phyloP scores from a whole-genome alignment of 2,888 invertebrate genomes.

The Papilio gigon region DNA sequence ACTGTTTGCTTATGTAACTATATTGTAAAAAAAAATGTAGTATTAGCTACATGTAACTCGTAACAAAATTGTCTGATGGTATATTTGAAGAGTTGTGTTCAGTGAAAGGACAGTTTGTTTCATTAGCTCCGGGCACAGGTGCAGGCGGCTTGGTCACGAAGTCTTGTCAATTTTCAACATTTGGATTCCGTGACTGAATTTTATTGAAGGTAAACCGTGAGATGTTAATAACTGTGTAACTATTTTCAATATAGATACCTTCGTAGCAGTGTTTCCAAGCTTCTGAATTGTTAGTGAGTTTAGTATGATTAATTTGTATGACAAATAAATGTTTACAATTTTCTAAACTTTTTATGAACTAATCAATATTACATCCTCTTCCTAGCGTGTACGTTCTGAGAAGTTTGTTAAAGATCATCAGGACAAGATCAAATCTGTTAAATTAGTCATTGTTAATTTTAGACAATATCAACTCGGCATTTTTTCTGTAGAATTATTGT shows the following conservation, averaged over 20 bases:
- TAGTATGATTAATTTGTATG: not conserved
- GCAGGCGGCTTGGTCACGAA: slow-evolving; percentile 34
- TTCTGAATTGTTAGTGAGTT: not conserved
- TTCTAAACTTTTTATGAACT: too few relatives aligned
- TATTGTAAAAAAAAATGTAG: too few relatives aligned
- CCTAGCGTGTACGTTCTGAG: too few relatives aligned
- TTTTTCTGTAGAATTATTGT: too few relatives aligned
- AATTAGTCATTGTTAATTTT: too few relatives aligned
- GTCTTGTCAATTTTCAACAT: slow-evolving; percentile 29
- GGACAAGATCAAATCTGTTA: too few relatives aligned
- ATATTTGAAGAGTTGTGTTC: slow-evolving; percentile 24
- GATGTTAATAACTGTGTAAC: slow-evolving; percentile 10
- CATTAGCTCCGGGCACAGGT: slow-evolving; percentile 35
- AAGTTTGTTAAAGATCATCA: too few relatives aligned
- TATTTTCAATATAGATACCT: not conserved
- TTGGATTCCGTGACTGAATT: slow-evolving; percentile 34
- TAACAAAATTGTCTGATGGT: not conserved
- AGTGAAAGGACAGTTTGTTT: slow-evolving; percentile 37
- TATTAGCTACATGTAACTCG: not conserved
- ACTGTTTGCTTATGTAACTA: too few relatives aligned
- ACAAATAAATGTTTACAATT: too few relatives aligned
- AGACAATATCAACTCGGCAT: too few relatives aligned
- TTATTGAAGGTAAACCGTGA: slow-evolving; percentile 21
- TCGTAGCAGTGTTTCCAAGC: not conserved
- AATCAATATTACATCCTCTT: too few relatives aligned